Conservation (phyloP, 2,113 vertebrate species). For the Typhlomys cinereus region DNA sequence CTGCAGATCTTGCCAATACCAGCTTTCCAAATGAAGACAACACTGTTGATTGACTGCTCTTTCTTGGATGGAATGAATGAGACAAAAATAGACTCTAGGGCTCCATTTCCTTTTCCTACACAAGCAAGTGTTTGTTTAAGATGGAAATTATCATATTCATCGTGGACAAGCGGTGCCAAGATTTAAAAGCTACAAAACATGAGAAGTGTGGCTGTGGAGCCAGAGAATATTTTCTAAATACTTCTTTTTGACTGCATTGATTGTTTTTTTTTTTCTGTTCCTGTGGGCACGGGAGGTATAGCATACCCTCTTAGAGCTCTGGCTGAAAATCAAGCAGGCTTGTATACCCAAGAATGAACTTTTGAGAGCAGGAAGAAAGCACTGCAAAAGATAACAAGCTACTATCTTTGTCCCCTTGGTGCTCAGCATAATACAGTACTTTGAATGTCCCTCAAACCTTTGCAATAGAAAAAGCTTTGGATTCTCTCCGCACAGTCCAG, state of each 20-base stretch:
- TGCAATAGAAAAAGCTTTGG: not conserved
- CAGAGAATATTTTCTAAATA: constrained; percentile 67
- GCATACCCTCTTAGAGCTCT: constrained; percentile 23
- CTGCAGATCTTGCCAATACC: not conserved
- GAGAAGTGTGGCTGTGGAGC: constrained; percentile 48
- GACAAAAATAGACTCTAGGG: constrained; percentile 4
- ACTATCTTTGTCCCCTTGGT: not conserved
- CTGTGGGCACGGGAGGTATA: not conserved
- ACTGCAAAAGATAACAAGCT: not conserved
- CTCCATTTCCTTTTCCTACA: constrained; percentile 52
- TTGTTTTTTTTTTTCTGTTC: constrained; percentile 44
- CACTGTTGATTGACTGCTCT: not conserved
- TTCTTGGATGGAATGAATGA: not conserved
- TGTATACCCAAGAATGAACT: not conserved
- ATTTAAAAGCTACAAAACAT: constrained; percentile 42
- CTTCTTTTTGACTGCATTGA: constrained; percentile 26
- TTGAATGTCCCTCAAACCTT: not conserved
- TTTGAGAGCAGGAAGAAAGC: not conserved
- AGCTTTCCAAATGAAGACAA: constrained; percentile 4
- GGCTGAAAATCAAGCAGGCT: not conserved
- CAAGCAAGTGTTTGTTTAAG: constrained; percentile 69
- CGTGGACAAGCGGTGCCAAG: constrained; percentile 36
- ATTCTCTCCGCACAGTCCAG: not conserved
- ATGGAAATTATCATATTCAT: constrained; percentile 55
- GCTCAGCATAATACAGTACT: not conserved